Percentiles rank a stretch among this genome's conserved stretches.
Evolutionary conservation across 2,888 invertebrate species (phyloP).

Genomic region (Trisateles emortualis): DNA sequence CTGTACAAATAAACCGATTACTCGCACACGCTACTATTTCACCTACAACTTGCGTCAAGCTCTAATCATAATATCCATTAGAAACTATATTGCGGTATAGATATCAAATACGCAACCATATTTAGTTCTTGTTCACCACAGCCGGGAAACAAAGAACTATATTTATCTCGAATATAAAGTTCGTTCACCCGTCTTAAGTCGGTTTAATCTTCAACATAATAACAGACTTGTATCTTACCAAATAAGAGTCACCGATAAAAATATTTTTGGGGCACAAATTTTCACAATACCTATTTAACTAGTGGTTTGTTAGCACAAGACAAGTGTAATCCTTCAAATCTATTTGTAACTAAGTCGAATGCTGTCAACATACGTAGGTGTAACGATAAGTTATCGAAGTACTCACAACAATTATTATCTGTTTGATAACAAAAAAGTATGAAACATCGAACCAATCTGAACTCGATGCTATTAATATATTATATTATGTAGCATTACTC

Average conservation of each 20-base stretch:
- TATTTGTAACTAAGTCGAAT: slow-evolving; percentile 50
- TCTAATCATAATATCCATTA: slow-evolving; percentile 11
- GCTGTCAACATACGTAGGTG: slow-evolving; percentile 34
- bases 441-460: slow-evolving; percentile 30
- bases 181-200: slow-evolving; percentile 33
- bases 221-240: slow-evolving; percentile 34
- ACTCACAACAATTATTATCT: slow-evolving; percentile 65
- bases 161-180: slow-evolving; percentile 39
- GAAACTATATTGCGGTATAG: slow-evolving; percentile 24
- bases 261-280: slow-evolving; percentile 12
- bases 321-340: slow-evolving; percentile 37
- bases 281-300: slow-evolving; percentile 8
- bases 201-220: slow-evolving; percentile 15
- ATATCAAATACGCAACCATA: slow-evolving; percentile 32
- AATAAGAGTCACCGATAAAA: slow-evolving; percentile 11
- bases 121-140: slow-evolving; percentile 15
- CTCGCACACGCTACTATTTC: no score
- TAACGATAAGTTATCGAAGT: slow-evolving; percentile 68
- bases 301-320: slow-evolving; percentile 39
- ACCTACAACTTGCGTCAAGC: slow-evolving; percentile 18
- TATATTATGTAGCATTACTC: no score
- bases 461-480: slow-evolving; percentile 9
- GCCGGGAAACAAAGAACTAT: slow-evolving; percentile 41
- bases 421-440: slow-evolving; percentile 51
- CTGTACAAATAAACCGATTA: background rate